Evolutionary conservation across 2,888 invertebrate genomes (phyloP), one percentile per base, ranked within the genome.

Genomic region (Pseudanteris insignis): DNA sequence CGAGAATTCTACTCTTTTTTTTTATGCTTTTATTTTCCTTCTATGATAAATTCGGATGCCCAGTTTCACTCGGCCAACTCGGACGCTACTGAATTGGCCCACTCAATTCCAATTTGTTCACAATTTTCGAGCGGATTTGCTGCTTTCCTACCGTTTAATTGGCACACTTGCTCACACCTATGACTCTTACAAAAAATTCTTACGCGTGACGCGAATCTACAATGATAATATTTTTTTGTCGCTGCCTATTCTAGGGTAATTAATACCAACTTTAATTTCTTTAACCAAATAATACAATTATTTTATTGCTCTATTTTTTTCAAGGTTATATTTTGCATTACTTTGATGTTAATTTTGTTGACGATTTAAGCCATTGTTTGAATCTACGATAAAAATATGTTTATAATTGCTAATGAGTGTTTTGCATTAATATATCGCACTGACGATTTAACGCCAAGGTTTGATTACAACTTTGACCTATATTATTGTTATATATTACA

Each of bases 341-440:
- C n/a, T n/a, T 28, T 30, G 15, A 43, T 43, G 43, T 21, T 43
- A 43, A 43, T 43, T 43, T 43, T 43, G 32, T 32, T 32, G 43
- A 21, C 12, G 21, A 43, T 29, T 9, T 7, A 43, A 29, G n/a
- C 15, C 32, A 30, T 43, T 43, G 32, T 43, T 32, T 24, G 30
- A 32, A 33, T 43, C 43, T 24, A 14, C 13, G 43, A 43, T 32
- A 43, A 43, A 21, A 33, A 25, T 33, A 43, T 21, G 24, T 33
- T 43, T 43, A 9, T 21, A 32, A 43, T 33, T 43, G 43, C 32
- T 43, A 43, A 43, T 43, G 24, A 13, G n/a, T 1, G 14, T 12
- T 41, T 41, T 41, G 30, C 41, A 30, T 41, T 21, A 30, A 12
- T 30, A 21, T 41, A 30, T 41, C 21, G 30, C 30, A 9, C 12